Evolutionary conservation across 2,888 invertebrate genomes (phyloP).

Genomic region (Sesamia inferens): DNA sequence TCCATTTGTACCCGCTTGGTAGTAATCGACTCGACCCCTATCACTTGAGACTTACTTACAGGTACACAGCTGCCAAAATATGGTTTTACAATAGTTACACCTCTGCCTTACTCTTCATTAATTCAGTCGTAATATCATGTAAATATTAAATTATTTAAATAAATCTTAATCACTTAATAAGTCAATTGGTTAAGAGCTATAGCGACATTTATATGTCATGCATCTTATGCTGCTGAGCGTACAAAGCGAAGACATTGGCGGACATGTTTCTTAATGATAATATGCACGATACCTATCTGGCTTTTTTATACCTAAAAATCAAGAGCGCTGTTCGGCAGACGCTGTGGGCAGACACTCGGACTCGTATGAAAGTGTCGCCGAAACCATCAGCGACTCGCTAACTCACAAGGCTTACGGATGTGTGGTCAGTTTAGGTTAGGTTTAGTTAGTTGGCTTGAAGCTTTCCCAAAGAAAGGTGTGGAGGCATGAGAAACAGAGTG

Average conservation of each 20-base stretch:
- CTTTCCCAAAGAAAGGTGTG: too few species aligned
- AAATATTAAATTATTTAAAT: not conserved
- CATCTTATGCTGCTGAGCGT: not conserved
- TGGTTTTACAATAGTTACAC: not conserved
- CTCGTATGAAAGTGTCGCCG: not conserved
- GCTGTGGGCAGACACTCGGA: not conserved
- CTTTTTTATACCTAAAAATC: not conserved
- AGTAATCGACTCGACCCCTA: not conserved
- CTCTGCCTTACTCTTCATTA: not conserved
- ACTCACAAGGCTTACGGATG: not conserved
- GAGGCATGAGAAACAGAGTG: too few species aligned
- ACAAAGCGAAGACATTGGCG: not conserved
- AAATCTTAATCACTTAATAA: not conserved
- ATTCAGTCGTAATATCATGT: too few species aligned
- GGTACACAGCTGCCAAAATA: not conserved
- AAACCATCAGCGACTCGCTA: not conserved
- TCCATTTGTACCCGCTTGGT: not conserved
- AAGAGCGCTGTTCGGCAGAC: conserved; percentile 7
- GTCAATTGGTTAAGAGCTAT: not conserved
- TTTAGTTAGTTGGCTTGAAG: too few species aligned
- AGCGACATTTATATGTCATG: not conserved
- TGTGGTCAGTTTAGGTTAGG: not conserved
- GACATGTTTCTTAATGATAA: not conserved
- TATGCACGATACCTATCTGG: not conserved
- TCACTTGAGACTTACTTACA: too few species aligned